A percentile compares a stretch with the other conserved stretches of the same genome.
phyloP scores from a whole-genome alignment of 2,888 invertebrate species.

The Caenorhabditis zanzibari region DNA sequence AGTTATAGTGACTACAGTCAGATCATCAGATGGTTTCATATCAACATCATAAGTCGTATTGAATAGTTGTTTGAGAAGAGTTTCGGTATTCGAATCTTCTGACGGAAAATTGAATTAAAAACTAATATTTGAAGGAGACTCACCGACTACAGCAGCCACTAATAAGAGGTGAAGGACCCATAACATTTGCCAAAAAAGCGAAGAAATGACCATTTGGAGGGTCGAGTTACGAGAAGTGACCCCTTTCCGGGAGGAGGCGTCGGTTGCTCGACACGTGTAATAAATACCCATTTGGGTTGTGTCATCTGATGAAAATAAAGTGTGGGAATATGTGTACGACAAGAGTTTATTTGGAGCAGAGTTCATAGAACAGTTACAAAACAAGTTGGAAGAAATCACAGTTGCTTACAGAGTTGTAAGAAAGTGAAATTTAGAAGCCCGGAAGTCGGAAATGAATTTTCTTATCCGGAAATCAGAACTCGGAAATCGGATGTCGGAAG shows the following conservation, averaged over 20 bases:
- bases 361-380: conserved; percentile 20
- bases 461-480: too few species aligned
- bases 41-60: conserved; percentile 54
- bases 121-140: background rate
- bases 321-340: conserved; percentile 51
- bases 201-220: conserved; percentile 39
- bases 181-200: conserved; percentile 26
- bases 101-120: background rate
- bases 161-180: conserved; percentile 23
- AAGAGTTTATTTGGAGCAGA: conserved; percentile 23
- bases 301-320: conserved; percentile 44
- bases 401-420: background rate
- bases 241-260: conserved; percentile 3
- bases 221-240: conserved; percentile 46
- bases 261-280: conserved; percentile 29
- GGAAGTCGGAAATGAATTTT: background rate
- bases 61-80: conserved; percentile 37
- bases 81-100: conserved; percentile 49
- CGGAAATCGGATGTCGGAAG: too few species aligned
- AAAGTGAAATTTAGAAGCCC: background rate
- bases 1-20: conserved; percentile 65
- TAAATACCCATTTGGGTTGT: conserved; percentile 20
- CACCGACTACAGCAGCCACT: conserved; percentile 37
- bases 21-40: conserved; percentile 60
- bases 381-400: background rate